phyloP scores from a whole-genome alignment of 2,113 vertebrate genomes.

The Sardina pilchardus region DNA sequence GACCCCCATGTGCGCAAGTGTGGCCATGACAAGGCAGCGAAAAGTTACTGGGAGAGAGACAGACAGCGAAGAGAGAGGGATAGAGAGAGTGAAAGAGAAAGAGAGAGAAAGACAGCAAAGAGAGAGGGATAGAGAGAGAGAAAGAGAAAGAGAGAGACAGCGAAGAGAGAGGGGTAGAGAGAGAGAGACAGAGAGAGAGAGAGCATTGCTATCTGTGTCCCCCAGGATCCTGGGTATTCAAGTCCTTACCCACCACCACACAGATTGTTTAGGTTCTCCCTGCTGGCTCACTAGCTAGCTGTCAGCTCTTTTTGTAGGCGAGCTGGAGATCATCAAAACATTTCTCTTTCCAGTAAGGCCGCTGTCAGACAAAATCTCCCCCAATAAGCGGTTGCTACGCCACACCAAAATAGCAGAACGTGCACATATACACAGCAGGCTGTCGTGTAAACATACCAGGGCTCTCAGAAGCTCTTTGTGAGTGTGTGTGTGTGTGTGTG shows the following conservation, averaged over 20 bases:
- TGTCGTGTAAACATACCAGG: background rate
- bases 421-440: background rate
- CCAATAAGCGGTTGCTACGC: background rate
- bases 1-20: background rate
- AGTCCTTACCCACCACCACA: background rate
- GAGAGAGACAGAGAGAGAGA: background rate
- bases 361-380: background rate
- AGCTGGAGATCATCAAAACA: background rate
- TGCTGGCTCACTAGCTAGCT: background rate
- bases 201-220: background rate
- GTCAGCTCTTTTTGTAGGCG: background rate
- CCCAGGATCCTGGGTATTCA: background rate
- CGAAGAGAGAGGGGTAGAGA: background rate
- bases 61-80: background rate
- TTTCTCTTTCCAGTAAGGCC: background rate
- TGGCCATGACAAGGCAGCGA: background rate
- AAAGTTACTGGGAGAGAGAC: background rate
- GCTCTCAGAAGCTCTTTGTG: background rate
- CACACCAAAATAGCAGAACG: slow-evolving; percentile 16
- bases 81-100: background rate
- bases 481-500: background rate
- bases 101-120: background rate
- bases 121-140: background rate
- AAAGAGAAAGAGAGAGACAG: background rate
- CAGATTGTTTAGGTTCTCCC: background rate